Evolutionary conservation across 2,113 vertebrate genomes (phyloP).

Genomic region (Archilochus colubris): DNA sequence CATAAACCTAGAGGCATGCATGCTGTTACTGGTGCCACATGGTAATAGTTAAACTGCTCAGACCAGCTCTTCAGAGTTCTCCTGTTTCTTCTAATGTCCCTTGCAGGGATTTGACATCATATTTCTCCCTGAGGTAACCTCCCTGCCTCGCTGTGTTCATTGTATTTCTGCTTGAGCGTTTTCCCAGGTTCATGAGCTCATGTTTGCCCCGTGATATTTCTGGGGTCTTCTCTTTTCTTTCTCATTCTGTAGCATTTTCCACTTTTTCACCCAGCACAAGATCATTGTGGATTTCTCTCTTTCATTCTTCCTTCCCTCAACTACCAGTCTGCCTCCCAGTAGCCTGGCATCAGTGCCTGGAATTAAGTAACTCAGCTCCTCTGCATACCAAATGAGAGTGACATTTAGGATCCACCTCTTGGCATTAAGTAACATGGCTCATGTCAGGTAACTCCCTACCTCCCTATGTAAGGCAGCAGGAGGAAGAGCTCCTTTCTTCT

Average conservation of each 20-base stretch:
- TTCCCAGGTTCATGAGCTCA: neutral
- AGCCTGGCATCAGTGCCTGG: neutral
- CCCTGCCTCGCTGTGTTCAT: neutral
- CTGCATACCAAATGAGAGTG: neutral
- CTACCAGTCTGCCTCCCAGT: accelerated
- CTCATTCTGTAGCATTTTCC: neutral
- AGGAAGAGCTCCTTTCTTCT: neutral
- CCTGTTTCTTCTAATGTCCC: neutral
- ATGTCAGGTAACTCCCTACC: neutral
- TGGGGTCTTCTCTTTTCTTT: neutral
- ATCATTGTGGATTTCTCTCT: neutral
- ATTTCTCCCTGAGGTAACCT: neutral
- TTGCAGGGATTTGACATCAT: neutral
- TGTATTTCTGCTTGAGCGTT: neutral
- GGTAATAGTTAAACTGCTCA: neutral
- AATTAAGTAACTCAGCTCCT: neutral
- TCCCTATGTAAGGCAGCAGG: neutral
- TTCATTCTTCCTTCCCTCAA: neutral
- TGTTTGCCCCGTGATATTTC: accelerated
- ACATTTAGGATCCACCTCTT: neutral
- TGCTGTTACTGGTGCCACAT: neutral
- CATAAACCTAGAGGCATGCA: neutral
- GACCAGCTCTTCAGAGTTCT: neutral
- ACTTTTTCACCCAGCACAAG: neutral
- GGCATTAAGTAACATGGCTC: neutral